phyloP scores from a whole-genome alignment of 2,797 vertebrate genomes.

The Manis crassicaudata region DNA sequence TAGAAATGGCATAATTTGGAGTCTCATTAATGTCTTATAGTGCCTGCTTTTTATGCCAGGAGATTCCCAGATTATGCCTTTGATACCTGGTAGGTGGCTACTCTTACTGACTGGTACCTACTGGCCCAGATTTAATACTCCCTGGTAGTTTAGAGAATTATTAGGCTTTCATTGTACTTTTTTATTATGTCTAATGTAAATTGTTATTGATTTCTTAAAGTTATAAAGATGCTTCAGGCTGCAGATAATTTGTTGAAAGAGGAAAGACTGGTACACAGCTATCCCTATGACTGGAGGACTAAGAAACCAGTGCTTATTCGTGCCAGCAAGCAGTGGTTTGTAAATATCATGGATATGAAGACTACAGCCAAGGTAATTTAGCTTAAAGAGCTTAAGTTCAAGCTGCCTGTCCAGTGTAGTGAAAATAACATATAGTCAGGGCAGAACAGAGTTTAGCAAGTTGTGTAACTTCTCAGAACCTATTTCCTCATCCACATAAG shows the following conservation, averaged over 20 bases:
- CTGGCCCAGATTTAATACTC: not conserved
- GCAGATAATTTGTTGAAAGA: slow-evolving; percentile 91
- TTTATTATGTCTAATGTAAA: not conserved
- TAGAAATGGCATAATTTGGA: not conserved
- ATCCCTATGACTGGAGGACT: slow-evolving; percentile 97
- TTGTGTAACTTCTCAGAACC: not conserved
- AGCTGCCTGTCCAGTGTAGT: not conserved
- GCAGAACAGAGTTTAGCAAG: not conserved
- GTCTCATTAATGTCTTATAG: not conserved
- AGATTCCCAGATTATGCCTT: not conserved
- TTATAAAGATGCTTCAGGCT: slow-evolving; percentile 93
- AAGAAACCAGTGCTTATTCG: slow-evolving; percentile 95
- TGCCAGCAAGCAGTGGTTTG: slow-evolving; percentile 98
- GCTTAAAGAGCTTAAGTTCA: not conserved
- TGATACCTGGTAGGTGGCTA: not conserved
- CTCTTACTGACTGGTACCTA: not conserved
- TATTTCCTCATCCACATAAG: not conserved
- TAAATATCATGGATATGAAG: slow-evolving; percentile 93
- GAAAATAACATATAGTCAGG: not conserved
- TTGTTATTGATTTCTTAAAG: slow-evolving; percentile 81
- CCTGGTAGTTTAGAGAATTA: not conserved
- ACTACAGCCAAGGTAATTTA: slow-evolving; percentile 92
- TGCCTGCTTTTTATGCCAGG: not conserved
- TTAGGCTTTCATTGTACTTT: not conserved
- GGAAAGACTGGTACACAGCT: slow-evolving; percentile 93